Percentiles rank a stretch among this genome's conserved stretches.
Evolutionary conservation across 2,888 invertebrate species (phyloP).

Genomic region (Tanytarsus gracilentus): DNA sequence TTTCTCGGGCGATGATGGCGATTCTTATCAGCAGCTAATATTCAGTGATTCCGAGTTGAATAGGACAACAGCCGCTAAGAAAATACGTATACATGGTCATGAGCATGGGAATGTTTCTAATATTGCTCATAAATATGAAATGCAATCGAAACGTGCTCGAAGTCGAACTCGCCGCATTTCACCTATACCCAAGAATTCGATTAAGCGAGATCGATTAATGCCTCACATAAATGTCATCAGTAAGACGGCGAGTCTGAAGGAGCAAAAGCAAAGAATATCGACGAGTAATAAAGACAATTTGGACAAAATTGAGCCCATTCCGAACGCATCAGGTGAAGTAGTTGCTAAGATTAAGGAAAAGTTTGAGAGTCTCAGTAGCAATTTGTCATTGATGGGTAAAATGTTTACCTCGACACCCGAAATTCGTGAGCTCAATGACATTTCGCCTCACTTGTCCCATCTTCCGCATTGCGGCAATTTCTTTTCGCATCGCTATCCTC

Average conservation of each 20-base stretch:
- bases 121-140: conserved; percentile 53
- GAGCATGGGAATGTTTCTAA: conserved; percentile 52
- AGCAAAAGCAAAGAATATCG: conserved; percentile 40
- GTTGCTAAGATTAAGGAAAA: conserved; percentile 56
- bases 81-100: conserved; percentile 37
- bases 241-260: conserved; percentile 61
- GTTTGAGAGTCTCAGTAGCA: conserved; percentile 51
- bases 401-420: conserved; percentile 75
- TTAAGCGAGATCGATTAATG: conserved; percentile 65
- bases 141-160: conserved; percentile 41
- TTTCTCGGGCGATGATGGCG: conserved; percentile 45
- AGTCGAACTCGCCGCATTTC: conserved; percentile 48
- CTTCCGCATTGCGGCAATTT: conserved; percentile 48
- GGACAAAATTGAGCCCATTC: conserved; percentile 31
- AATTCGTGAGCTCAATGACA: conserved; percentile 64
- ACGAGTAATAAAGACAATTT: conserved; percentile 32
- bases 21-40: conserved; percentile 33
- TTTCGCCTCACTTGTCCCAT: conserved; percentile 68
- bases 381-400: conserved; percentile 59
- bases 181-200: conserved; percentile 55
- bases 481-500: conserved; percentile 68
- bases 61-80: conserved; percentile 34
- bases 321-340: conserved; percentile 51
- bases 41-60: conserved; percentile 70
- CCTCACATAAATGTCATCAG: conserved; percentile 86